These are phyloP conservation scores for Patella depressa DNA, from an alignment of 2,888 invertebrate genomes.

Conservation along the genomic window DNA sequence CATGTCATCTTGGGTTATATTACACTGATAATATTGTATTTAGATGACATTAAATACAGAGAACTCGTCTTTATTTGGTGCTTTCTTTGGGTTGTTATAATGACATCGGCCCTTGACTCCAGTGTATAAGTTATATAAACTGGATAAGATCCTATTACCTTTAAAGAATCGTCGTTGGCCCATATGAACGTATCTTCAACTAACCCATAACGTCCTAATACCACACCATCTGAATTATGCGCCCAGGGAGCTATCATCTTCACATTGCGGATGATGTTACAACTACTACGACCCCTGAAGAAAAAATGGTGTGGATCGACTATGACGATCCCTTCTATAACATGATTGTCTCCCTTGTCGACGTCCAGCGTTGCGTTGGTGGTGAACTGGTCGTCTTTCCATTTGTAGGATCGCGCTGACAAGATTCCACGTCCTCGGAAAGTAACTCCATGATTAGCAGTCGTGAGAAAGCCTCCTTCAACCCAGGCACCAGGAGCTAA, in stretches of 20 bases:
- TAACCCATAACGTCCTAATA: constrained; percentile 19
- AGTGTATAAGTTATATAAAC: too few relatives aligned
- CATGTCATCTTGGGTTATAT: too few relatives aligned
- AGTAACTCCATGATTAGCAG: constrained; percentile 16
- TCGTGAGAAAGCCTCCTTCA: constrained; percentile 25
- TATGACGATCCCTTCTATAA: constrained; percentile 26
- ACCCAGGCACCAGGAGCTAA: constrained; percentile 29
- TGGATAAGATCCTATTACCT: constrained; percentile 5
- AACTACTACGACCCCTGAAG: constrained; percentile 23
- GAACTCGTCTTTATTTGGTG: too few relatives aligned
- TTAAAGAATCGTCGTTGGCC: constrained; percentile 32
- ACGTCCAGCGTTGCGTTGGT: constrained; percentile 15
- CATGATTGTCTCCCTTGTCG: constrained; percentile 19
- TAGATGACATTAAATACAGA: too few relatives aligned
- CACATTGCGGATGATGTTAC: constrained; percentile 21
- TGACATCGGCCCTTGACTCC: too few relatives aligned
- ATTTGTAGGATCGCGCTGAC: constrained; percentile 16
- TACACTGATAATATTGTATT: too few relatives aligned
- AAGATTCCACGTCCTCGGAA: constrained; percentile 26
- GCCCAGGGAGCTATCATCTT: constrained; percentile 33
- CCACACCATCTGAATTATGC: constrained; percentile 26
- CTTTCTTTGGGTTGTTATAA: too few relatives aligned
- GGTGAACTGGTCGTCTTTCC: constrained; percentile 13
- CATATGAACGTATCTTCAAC: constrained; percentile 27
- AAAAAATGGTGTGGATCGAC: constrained; percentile 18